phyloP scores from a whole-genome alignment of 2,797 vertebrate species.

The Microctenopoma stevenorrisi region DNA sequence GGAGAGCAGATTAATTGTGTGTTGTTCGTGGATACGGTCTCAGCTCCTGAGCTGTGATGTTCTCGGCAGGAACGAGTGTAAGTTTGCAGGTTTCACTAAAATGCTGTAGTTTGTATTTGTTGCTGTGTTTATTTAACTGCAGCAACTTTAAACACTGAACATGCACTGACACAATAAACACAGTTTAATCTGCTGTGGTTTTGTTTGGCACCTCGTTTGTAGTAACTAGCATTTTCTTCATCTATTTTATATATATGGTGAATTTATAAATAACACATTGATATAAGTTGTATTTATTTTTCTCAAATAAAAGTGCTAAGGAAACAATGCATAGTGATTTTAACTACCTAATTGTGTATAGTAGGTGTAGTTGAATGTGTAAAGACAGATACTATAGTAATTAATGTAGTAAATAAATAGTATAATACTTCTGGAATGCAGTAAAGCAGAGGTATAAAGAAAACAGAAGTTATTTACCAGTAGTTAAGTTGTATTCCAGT shows the following conservation, averaged over 20 bases:
- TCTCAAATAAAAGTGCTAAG: too few relatives aligned
- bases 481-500: too few relatives aligned
- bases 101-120: conserved; percentile 33
- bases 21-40: conserved; percentile 55
- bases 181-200: conserved; percentile 27
- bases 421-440: too few relatives aligned
- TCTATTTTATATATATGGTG: background rate
- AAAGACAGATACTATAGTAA: too few relatives aligned
- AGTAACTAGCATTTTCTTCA: background rate
- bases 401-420: too few relatives aligned
- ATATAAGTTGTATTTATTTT: background rate
- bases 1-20: conserved; percentile 36
- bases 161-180: conserved; percentile 71
- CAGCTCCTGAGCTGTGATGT: conserved; percentile 36
- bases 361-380: too few relatives aligned
- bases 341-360: too few relatives aligned
- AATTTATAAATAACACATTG: background rate
- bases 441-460: too few relatives aligned
- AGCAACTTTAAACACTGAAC: conserved; percentile 21
- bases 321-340: too few relatives aligned
- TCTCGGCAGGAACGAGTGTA: conserved; percentile 15
- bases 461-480: too few relatives aligned
- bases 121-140: conserved; percentile 38
- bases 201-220: background rate
- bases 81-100: conserved; percentile 15